Percentiles rank a stretch among this genome's conserved stretches.
These are phyloP conservation scores for Erythrocercus mccallii DNA, from an alignment of 2,113 vertebrate genomes.

Conservation along the genomic window DNA sequence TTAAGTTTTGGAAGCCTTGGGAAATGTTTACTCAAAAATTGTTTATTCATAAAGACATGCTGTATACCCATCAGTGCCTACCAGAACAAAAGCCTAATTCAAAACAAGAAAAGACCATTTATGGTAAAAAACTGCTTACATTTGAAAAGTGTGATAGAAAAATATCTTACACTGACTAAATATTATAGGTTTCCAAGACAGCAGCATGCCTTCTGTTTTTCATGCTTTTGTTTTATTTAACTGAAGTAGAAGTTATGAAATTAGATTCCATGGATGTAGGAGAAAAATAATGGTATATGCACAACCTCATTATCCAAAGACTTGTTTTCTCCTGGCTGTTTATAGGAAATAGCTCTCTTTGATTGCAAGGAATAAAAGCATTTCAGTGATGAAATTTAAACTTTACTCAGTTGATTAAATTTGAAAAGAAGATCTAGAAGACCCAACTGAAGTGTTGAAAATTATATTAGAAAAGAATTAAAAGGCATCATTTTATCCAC, in stretches of 20 bases:
- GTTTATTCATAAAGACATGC: neutral
- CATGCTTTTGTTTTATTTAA: neutral
- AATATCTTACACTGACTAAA: neutral
- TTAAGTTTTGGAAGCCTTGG: neutral
- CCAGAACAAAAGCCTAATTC: neutral
- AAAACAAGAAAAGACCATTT: neutral
- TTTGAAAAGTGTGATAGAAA: neutral
- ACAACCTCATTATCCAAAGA: neutral
- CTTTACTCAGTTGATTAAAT: neutral
- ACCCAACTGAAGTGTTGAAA: neutral
- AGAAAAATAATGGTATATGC: neutral
- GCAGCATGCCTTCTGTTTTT: neutral
- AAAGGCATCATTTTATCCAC: neutral
- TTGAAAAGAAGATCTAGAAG: neutral
- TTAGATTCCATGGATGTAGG: neutral
- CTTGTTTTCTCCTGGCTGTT: neutral
- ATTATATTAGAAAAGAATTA: neutral
- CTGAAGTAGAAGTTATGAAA: neutral
- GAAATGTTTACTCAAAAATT: neutral
- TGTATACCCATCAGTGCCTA: neutral
- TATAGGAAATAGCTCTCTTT: neutral
- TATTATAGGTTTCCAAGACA: slow-evolving; percentile 20
- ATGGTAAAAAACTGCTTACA: neutral
- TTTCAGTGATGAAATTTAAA: neutral
- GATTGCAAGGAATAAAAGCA: neutral